phyloP scores from a whole-genome alignment of 2,797 vertebrate genomes.

The Halcyon leucocephala region DNA sequence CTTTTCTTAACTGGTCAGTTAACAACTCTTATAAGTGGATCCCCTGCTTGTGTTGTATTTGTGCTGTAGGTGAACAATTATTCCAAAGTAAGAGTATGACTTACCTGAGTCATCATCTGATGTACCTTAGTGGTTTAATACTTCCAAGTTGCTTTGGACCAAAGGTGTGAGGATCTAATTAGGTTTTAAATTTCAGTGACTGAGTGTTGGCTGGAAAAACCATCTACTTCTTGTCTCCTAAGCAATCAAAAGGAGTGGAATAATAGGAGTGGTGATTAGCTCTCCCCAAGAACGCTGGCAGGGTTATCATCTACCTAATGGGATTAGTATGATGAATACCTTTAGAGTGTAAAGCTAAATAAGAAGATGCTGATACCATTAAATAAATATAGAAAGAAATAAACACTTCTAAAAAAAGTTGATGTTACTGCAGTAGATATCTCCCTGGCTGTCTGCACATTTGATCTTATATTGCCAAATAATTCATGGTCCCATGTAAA shows the following conservation, averaged over 20 bases:
- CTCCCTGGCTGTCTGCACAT: not conserved
- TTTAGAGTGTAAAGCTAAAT: not conserved
- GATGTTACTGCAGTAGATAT: not conserved
- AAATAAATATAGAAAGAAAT: not conserved
- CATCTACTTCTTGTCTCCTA: not conserved
- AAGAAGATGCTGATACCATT: not conserved
- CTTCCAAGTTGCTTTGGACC: not conserved
- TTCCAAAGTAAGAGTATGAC: not conserved
- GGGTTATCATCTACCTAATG: not conserved
- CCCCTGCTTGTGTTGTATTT: not conserved
- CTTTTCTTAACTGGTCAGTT: not conserved
- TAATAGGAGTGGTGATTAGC: not conserved
- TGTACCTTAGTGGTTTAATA: not conserved
- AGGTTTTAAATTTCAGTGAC: conserved; percentile 1
- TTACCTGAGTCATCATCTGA: not conserved
- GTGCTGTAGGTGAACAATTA: not conserved
- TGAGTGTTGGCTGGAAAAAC: not conserved
- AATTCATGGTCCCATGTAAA: not conserved
- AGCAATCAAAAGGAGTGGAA: not conserved
- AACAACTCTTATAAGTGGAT: not conserved
- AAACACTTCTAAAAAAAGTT: not conserved
- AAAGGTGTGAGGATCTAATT: conserved; percentile 31
- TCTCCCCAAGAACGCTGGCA: not conserved
- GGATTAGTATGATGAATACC: not conserved
- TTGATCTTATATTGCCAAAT: not conserved